A percentile compares a stretch with the other conserved stretches of the same genome.
These are phyloP conservation scores for Coreius guichenoti DNA, from an alignment of 2,797 vertebrate genomes.

Conservation along the genomic window DNA sequence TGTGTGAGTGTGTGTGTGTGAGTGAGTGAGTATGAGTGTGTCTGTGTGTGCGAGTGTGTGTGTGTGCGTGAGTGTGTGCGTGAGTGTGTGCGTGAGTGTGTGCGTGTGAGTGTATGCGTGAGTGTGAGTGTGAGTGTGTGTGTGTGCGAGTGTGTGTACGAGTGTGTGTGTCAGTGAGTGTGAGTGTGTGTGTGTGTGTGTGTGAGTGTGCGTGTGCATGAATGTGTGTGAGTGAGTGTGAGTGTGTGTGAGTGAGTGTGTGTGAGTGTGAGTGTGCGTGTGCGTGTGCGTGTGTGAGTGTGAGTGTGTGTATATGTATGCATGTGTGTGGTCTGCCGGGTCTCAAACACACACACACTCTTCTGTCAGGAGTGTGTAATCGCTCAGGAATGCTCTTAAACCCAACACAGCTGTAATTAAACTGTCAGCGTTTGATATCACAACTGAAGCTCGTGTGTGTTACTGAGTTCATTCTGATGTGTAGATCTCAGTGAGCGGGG, in stretches of 20 bases:
- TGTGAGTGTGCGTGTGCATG: neutral
- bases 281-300: neutral
- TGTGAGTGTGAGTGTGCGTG: neutral
- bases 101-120: constrained; percentile 11
- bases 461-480: neutral
- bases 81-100: neutral
- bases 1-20: too few relatives aligned
- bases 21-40: too few relatives aligned
- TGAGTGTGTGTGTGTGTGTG: neutral
- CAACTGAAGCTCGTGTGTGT: neutral
- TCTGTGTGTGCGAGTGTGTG: neutral
- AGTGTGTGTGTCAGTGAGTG: neutral
- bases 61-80: neutral
- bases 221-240: neutral
- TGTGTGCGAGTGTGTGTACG: neutral
- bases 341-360: neutral
- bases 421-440: constrained; percentile 33
- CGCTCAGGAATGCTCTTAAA: constrained; percentile 31
- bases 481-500: too few relatives aligned
- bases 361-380: neutral
- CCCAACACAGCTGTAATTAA: constrained; percentile 10
- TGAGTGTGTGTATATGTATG: neutral
- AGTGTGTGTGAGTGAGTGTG: neutral
- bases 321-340: neutral
- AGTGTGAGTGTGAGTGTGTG: neutral